Evolutionary conservation across 2,888 invertebrate genomes (phyloP).

Genomic region (Quadroppia sp.): DNA sequence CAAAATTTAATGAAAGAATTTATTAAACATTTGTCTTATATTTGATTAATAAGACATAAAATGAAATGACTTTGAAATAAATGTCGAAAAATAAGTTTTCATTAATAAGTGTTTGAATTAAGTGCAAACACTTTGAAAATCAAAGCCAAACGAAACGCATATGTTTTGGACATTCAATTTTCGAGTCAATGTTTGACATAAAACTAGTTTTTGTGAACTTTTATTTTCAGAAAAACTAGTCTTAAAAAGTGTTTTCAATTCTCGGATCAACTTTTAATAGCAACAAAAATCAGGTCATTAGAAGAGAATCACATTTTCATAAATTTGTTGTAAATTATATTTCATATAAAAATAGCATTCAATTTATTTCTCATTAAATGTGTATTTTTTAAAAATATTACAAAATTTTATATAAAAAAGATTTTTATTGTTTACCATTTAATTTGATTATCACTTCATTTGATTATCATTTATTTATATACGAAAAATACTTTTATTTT

Average conservation of each 20-base stretch:
- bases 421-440: no score
- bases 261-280: slow-evolving; percentile 10
- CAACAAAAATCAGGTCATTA: slow-evolving; percentile 20
- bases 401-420: no score
- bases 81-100: background rate
- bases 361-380: no score
- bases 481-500: no score
- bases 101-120: background rate
- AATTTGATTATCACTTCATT: no score
- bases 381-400: no score
- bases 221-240: slow-evolving; percentile 6
- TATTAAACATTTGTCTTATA: background rate
- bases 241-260: background rate
- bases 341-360: no score
- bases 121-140: background rate
- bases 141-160: background rate
- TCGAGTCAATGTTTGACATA: background rate
- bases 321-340: no score
- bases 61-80: background rate
- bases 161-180: background rate
- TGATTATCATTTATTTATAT: no score
- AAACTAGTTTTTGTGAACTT: background rate
- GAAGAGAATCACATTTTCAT: background rate
- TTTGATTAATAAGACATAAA: background rate
- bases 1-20: background rate